Conservation (phyloP, 2,797 vertebrate species). For the Atherinosoma microstoma region DNA sequence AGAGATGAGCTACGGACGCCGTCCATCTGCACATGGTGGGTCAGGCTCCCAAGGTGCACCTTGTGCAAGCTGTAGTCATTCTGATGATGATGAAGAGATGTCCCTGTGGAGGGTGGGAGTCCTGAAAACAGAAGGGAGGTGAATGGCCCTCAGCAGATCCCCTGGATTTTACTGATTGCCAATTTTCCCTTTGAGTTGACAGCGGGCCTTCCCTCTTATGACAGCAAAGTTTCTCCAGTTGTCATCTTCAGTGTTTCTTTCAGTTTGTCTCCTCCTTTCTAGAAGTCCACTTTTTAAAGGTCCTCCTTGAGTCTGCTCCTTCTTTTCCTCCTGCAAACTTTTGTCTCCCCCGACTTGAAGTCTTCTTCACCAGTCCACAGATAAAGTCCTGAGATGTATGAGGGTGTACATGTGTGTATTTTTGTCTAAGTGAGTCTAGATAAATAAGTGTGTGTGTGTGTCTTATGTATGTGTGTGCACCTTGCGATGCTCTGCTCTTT, state of each 20-base stretch:
- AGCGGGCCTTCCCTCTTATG: conserved; percentile 62
- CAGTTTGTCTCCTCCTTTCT: conserved; percentile 33
- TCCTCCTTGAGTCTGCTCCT: conserved; percentile 57
- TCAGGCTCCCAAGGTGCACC: conserved; percentile 86
- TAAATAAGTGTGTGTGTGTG: conserved; percentile 40
- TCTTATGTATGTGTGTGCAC: conserved; percentile 64
- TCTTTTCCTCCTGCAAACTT: conserved; percentile 18
- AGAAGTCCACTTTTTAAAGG: conserved; percentile 64
- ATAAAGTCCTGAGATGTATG: conserved; percentile 61
- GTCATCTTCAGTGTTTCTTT: conserved; percentile 53
- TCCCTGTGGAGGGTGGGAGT: conserved; percentile 61
- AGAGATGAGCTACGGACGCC: conserved; percentile 74
- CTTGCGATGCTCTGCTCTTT: conserved; percentile 76
- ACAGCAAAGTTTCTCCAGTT: conserved; percentile 47
- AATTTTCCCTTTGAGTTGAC: conserved; percentile 45
- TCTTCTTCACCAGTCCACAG: conserved; percentile 57
- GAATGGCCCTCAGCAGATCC: conserved; percentile 45
- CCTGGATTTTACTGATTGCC: conserved; percentile 61
- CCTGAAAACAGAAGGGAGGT: conserved; percentile 55
- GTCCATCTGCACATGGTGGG: conserved; percentile 90
- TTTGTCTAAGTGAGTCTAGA: conserved; percentile 31
- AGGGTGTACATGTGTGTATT: conserved; percentile 49
- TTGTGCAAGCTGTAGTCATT: conserved; percentile 84
- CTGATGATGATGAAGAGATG: conserved; percentile 75
- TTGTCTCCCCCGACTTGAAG: conserved; percentile 46